phyloP scores from a whole-genome alignment of 1,140 invertebrate genomes.

The Halotydeus destructor region DNA sequence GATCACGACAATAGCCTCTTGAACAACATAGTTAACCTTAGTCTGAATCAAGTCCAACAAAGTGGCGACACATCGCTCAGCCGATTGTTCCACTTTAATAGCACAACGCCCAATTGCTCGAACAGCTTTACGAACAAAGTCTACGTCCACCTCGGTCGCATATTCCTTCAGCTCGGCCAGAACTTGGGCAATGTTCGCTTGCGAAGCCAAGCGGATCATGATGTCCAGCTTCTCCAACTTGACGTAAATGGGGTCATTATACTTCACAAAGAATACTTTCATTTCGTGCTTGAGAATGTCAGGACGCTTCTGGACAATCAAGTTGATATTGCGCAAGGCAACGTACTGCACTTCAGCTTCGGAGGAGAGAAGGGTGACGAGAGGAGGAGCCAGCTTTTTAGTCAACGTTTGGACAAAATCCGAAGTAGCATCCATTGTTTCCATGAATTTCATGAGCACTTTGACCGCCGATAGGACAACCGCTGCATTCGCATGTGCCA shows the following conservation, averaged over 20 bases:
- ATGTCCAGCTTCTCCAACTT: conserved; percentile 98
- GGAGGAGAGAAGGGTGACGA: conserved; percentile 89
- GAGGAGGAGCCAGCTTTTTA: conserved; percentile 93
- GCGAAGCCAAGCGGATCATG: conserved; percentile 94
- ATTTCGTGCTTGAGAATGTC: conserved; percentile 99
- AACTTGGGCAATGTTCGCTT: conserved; percentile 95
- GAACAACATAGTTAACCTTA: conserved; percentile 98
- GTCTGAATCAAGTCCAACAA: conserved; percentile 98
- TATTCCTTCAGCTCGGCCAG: conserved; percentile 97
- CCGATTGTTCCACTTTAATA: conserved; percentile 97
- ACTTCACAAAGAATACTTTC: conserved; percentile 99
- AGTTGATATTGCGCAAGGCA: conserved; percentile 90
- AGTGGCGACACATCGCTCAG: conserved; percentile 93
- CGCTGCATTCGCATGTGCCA: conserved; percentile 97
- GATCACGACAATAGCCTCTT: conserved; percentile 98
- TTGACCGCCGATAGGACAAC: conserved; percentile 98
- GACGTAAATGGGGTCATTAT: conserved; percentile 99
- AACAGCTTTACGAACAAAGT: conserved; percentile 96
- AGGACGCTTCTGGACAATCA: conserved; percentile 95
- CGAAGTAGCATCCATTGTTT: conserved; percentile 70
- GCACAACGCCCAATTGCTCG: conserved; percentile 95
- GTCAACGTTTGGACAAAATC: conserved; percentile 85
- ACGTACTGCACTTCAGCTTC: conserved; percentile 99
- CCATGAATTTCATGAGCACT: conserved; percentile 91
- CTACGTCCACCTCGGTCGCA: conserved; percentile 98